phyloP scores from a whole-genome alignment of 2,797 vertebrate genomes.

The Hoplostethus mediterraneus region DNA sequence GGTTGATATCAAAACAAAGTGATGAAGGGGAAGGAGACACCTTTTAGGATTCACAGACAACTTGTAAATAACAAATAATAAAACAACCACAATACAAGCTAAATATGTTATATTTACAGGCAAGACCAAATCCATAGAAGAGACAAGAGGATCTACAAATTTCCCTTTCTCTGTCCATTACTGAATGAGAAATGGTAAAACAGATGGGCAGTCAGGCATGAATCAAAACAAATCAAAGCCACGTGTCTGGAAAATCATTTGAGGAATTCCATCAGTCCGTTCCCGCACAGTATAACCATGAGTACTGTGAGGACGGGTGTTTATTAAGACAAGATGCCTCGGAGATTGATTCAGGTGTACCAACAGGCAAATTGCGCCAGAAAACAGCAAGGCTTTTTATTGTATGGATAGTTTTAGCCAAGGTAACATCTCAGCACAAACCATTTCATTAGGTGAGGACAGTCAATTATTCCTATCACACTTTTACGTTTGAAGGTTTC shows the following conservation, averaged over 20 bases:
- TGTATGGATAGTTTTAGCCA: constrained; percentile 22
- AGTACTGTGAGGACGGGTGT: constrained; percentile 30
- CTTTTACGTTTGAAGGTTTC: constrained; percentile 23
- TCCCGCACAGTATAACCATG: constrained; percentile 40
- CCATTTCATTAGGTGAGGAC: constrained; percentile 18
- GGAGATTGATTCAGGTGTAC: constrained; percentile 41
- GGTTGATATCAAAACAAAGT: constrained; percentile 49
- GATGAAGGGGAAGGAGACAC: constrained; percentile 55
- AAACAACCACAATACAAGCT: constrained; percentile 75
- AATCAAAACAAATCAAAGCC: constrained; percentile 19
- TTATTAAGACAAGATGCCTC: constrained; percentile 53
- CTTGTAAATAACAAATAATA: constrained; percentile 78
- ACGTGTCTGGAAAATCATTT: constrained; percentile 36
- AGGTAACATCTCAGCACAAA: constrained; percentile 20
- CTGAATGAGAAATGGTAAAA: constrained; percentile 39
- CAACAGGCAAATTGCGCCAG: constrained; percentile 48
- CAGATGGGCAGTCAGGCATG: constrained; percentile 8
- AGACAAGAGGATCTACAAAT: constrained; percentile 53
- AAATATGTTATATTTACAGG: constrained; percentile 79
- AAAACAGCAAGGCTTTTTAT: constrained; percentile 32
- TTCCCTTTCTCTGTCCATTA: constrained; percentile 24
- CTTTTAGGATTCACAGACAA: constrained; percentile 77
- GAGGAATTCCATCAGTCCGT: constrained; percentile 44
- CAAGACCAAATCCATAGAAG: constrained; percentile 64
- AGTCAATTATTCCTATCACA: constrained; percentile 13